Evolutionary conservation across 2,797 vertebrate species (phyloP).

Genomic region (Falco rusticolus): DNA sequence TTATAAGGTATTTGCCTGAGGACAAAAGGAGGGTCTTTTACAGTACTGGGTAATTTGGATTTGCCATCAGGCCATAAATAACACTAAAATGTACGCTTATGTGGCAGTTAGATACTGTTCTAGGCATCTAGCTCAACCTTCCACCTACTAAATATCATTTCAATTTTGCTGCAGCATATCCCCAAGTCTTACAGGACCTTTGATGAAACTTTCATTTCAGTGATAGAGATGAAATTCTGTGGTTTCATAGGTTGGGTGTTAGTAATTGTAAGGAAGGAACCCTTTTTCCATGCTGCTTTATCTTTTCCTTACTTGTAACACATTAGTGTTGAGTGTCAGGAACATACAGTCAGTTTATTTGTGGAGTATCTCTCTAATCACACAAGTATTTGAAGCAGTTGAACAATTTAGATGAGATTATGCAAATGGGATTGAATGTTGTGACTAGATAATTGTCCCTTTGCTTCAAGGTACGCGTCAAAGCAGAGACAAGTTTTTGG

Average conservation of each 20-base stretch:
- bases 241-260: not conserved
- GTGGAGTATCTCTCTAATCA: slow-evolving; percentile 27
- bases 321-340: not conserved
- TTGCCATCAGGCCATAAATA: slow-evolving; percentile 4
- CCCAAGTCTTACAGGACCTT: not conserved
- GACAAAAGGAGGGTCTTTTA: not conserved
- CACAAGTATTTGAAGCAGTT: slow-evolving; percentile 11
- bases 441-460: slow-evolving; percentile 64
- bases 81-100: not conserved
- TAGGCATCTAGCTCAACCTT: not conserved
- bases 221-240: not conserved
- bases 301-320: not conserved
- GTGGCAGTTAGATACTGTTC: not conserved
- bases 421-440: slow-evolving; percentile 33
- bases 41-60: not conserved
- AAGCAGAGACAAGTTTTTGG: not conserved
- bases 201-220: slow-evolving; percentile 25
- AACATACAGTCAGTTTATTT: slow-evolving; percentile 3
- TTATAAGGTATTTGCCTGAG: not conserved
- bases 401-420: slow-evolving; percentile 43
- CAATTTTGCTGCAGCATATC: not conserved
- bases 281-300: not conserved
- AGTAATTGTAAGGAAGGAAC: not conserved
- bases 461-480: slow-evolving; percentile 45
- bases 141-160: not conserved